These are phyloP conservation scores for Pyrrhia umbra DNA, from an alignment of 2,888 invertebrate genomes.

Conservation along the genomic window DNA sequence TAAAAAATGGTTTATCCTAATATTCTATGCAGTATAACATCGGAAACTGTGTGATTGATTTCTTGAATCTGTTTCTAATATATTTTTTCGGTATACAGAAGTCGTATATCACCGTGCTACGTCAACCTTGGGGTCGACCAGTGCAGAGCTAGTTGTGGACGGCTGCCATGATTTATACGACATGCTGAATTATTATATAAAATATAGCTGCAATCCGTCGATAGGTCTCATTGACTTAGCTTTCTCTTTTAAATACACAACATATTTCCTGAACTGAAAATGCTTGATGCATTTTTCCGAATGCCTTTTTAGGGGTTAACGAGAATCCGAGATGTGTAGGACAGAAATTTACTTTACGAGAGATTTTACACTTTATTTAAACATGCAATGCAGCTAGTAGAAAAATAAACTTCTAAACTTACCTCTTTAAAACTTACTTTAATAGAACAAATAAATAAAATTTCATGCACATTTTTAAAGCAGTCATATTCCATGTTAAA, in stretches of 20 bases:
- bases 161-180: constrained; percentile 46
- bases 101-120: constrained; percentile 29
- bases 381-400: too few species aligned
- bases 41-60: constrained; percentile 47
- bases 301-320: not conserved
- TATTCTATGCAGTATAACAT: not conserved
- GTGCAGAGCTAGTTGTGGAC: constrained; percentile 20
- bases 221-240: constrained; percentile 20
- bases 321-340: not conserved
- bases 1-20: constrained; percentile 5
- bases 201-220: constrained; percentile 46
- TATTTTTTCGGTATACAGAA: constrained; percentile 21
- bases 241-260: constrained; percentile 28
- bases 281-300: constrained; percentile 2
- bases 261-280: constrained; percentile 11
- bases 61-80: constrained; percentile 23
- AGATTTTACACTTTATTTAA: not conserved
- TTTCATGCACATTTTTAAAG: constrained; percentile 24
- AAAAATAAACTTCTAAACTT: not conserved
- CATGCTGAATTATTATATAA: constrained; percentile 41
- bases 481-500: constrained; percentile 12
- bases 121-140: constrained; percentile 33
- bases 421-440: not conserved
- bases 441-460: constrained; percentile 18
- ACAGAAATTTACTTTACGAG: not conserved